phyloP scores from a whole-genome alignment of 2,888 invertebrate genomes.

The Chloroclysta siterata region DNA sequence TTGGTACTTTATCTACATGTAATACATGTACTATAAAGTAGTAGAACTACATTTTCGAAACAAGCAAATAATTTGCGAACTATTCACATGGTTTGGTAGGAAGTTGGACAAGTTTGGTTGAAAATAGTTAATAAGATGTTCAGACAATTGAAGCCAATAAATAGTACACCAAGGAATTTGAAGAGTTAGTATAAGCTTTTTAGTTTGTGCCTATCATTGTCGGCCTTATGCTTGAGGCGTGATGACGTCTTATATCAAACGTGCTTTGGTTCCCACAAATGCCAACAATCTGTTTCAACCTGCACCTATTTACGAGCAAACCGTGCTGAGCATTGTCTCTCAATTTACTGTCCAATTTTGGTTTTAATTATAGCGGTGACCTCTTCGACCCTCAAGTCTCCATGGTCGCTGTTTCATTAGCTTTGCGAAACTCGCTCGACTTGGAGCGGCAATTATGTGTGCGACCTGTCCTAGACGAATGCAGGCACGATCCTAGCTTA shows the following conservation, averaged over 20 bases:
- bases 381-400: constrained; percentile 56
- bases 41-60: neutral
- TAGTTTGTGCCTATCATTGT: neutral
- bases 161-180: too few relatives aligned
- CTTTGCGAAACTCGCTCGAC: constrained; percentile 78
- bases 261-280: constrained; percentile 24
- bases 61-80: neutral
- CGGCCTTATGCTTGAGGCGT: neutral
- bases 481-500: constrained; percentile 43
- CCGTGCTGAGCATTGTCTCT: constrained; percentile 29
- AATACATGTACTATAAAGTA: neutral
- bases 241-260: neutral
- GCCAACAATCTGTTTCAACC: constrained; percentile 19
- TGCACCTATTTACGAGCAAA: constrained; percentile 14
- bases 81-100: neutral
- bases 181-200: too few relatives aligned
- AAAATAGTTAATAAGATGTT: too few relatives aligned
- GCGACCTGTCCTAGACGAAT: constrained; percentile 69
- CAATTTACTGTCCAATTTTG: constrained; percentile 39
- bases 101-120: too few relatives aligned
- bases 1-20: neutral
- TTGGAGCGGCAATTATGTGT: constrained; percentile 79
- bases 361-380: constrained; percentile 58
- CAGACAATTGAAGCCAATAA: too few relatives aligned
- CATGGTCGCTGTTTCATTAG: constrained; percentile 68